Percentiles rank a stretch among this genome's conserved stretches.
These are phyloP conservation scores for Triplophysa rosa DNA, from an alignment of 2,113 vertebrate species.

Conservation along the genomic window DNA sequence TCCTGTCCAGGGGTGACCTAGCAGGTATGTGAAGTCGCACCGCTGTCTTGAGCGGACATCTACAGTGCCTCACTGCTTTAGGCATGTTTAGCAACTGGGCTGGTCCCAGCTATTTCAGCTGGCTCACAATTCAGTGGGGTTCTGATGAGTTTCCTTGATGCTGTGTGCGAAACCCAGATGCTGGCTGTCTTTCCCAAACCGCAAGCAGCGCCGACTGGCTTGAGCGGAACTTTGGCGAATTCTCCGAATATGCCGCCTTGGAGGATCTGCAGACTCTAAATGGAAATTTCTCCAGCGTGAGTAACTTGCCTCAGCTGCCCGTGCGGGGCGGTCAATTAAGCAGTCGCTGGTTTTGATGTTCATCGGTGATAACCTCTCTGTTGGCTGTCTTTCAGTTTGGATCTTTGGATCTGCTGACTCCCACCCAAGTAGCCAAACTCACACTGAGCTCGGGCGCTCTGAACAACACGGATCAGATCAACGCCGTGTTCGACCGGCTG, in stretches of 20 bases:
- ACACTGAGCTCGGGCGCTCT: background rate
- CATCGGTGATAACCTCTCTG: background rate
- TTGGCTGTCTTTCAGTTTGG: background rate
- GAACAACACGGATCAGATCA: background rate
- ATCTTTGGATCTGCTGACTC: background rate
- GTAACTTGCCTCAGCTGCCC: background rate
- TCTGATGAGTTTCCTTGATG: background rate
- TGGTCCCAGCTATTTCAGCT: too few relatives aligned
- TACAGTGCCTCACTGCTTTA: too few relatives aligned
- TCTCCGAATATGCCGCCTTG: background rate
- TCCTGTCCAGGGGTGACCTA: constrained; percentile 55
- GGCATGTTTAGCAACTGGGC: background rate
- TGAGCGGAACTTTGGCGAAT: background rate
- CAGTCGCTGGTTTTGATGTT: too few relatives aligned
- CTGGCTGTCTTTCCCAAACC: background rate
- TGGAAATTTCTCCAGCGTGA: constrained; percentile 1
- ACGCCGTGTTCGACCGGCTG: background rate
- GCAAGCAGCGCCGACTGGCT: constrained; percentile 14
- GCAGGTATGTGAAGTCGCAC: constrained; percentile 44
- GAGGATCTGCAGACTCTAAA: background rate
- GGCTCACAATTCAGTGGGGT: background rate
- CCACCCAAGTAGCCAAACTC: background rate
- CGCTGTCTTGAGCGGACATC: background rate
- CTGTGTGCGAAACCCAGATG: background rate
- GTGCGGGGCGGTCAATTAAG: background rate